phyloP scores from a whole-genome alignment of 2,888 invertebrate genomes.

The Coelinius sp. region DNA sequence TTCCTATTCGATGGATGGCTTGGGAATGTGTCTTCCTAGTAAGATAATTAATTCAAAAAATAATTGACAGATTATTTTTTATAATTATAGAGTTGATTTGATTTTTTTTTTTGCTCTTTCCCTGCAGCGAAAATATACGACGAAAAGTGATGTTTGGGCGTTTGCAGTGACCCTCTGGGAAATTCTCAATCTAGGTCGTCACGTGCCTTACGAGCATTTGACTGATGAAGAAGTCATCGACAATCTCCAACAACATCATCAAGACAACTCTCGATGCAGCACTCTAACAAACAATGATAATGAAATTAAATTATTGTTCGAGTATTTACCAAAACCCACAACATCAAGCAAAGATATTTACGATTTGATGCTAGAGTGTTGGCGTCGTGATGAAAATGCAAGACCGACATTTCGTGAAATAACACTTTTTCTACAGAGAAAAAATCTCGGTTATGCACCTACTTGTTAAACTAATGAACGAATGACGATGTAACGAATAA shows the following conservation, averaged over 20 bases:
- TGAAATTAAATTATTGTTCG: conserved; percentile 69
- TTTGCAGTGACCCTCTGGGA: conserved; percentile 92
- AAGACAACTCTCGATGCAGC: conserved; percentile 69
- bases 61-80: too few species aligned
- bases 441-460: conserved; percentile 77
- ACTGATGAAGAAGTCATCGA: conserved; percentile 86
- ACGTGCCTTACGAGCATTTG: conserved; percentile 83
- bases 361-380: conserved; percentile 89
- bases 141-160: conserved; percentile 92
- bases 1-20: conserved; percentile 92
- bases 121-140: conserved; percentile 85
- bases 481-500: conserved; percentile 27
- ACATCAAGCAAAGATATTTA: conserved; percentile 86
- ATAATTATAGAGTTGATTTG: neutral
- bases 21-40: conserved; percentile 86
- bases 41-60: conserved; percentile 48
- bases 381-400: conserved; percentile 82
- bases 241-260: conserved; percentile 82
- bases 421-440: conserved; percentile 84
- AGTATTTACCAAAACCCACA: conserved; percentile 77
- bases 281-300: conserved; percentile 52
- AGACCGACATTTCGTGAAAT: conserved; percentile 87
- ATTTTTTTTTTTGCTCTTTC: too few species aligned
- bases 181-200: conserved; percentile 83
- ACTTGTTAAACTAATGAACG: conserved; percentile 68